Conservation (phyloP, 2,888 invertebrate species). For the Eupithecia tripunctaria region DNA sequence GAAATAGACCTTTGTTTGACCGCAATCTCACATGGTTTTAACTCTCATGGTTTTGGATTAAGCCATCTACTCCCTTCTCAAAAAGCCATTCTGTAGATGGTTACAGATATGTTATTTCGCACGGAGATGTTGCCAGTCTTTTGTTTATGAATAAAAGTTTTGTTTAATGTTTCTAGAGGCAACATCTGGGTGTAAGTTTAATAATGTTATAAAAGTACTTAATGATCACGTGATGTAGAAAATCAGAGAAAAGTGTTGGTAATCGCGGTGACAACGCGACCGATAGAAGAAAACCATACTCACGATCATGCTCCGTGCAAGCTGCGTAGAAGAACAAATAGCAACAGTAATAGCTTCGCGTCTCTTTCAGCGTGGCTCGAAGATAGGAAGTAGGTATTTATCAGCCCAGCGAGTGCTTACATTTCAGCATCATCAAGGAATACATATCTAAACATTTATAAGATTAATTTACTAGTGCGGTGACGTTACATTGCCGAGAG, state of each 20-base stretch:
- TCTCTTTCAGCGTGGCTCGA: slow-evolving; percentile 61
- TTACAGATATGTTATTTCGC: slow-evolving; percentile 40
- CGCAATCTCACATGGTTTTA: too few species aligned
- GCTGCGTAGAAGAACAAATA: slow-evolving; percentile 88
- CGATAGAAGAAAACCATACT: slow-evolving; percentile 84
- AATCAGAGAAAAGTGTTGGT: slow-evolving; percentile 45
- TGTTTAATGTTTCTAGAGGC: slow-evolving; percentile 11
- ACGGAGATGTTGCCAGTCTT: slow-evolving; percentile 78
- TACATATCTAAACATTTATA: slow-evolving; percentile 19
- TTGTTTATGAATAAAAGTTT: not conserved
- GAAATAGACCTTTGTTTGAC: too few species aligned
- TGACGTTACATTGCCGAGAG: slow-evolving; percentile 22
- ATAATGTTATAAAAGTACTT: slow-evolving; percentile 21
- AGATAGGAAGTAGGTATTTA: slow-evolving; percentile 35
- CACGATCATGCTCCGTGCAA: slow-evolving; percentile 96
- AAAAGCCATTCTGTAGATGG: slow-evolving; percentile 21
- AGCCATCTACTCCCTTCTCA: too few species aligned
- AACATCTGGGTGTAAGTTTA: slow-evolving; percentile 37
- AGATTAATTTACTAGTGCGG: slow-evolving; percentile 19
- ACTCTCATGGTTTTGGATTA: too few species aligned
- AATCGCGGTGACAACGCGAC: slow-evolving; percentile 46
- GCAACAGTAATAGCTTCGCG: slow-evolving; percentile 86
- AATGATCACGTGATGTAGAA: slow-evolving; percentile 42
- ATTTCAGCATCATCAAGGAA: slow-evolving; percentile 12
- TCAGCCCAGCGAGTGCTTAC: slow-evolving; percentile 11